Conservation (phyloP, 2,888 invertebrate species). For the Gymnocheta viridis region DNA sequence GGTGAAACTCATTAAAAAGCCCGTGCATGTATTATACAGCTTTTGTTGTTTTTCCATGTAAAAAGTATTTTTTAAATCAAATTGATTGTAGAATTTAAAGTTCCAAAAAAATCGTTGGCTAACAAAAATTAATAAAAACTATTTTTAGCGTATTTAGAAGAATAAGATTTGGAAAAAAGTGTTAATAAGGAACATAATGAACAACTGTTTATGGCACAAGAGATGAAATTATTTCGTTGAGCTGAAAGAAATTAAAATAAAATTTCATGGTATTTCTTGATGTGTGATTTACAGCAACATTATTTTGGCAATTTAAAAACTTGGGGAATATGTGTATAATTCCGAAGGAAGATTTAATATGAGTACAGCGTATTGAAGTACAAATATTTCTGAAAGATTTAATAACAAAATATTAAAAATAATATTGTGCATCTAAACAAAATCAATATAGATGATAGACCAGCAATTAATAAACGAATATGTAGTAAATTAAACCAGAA, state of each 20-base stretch:
- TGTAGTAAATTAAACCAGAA: too few species aligned
- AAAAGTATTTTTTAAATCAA: not conserved
- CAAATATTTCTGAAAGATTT: too few species aligned
- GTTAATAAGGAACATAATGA: not conserved
- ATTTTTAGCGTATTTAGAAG: not conserved
- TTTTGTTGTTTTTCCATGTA: not conserved
- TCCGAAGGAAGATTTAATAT: not conserved
- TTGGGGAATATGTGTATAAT: not conserved
- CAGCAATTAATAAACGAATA: too few species aligned
- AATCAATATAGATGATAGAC: too few species aligned
- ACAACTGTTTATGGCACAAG: not conserved
- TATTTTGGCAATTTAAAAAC: not conserved
- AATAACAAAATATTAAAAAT: too few species aligned
- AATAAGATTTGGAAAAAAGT: not conserved
- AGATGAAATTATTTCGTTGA: not conserved
- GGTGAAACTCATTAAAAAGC: conserved; percentile 11
- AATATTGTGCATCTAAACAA: too few species aligned
- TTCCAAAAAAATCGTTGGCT: not conserved
- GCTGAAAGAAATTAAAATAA: not conserved
- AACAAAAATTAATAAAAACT: not conserved
- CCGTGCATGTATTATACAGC: not conserved
- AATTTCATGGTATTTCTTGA: not conserved
- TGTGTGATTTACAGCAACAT: not conserved
- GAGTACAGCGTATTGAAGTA: too few species aligned
- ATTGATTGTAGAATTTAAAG: conserved; percentile 7